A percentile compares a stretch with the other conserved stretches of the same genome.
Conservation (phyloP, 2,113 vertebrate genomes). For the Macroglossus sobrinus region DNA sequence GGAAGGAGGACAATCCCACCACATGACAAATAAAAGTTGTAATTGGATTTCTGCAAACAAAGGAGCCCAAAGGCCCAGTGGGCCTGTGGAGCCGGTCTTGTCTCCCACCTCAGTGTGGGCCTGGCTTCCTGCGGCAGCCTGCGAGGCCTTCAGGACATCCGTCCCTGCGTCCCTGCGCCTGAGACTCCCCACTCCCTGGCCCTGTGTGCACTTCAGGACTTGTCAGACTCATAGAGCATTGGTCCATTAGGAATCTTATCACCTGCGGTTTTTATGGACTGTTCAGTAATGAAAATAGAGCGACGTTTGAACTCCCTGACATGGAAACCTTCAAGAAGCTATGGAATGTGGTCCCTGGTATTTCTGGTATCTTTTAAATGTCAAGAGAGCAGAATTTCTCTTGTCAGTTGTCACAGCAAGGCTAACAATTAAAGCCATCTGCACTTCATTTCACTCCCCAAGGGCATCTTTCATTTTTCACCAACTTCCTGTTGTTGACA, state of each 20-base stretch:
- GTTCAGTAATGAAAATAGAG: constrained; percentile 77
- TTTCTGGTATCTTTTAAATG: constrained; percentile 87
- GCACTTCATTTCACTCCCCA: constrained; percentile 82
- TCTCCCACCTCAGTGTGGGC: neutral
- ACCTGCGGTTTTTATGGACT: constrained; percentile 79
- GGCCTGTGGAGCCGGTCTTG: neutral
- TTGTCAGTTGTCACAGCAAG: constrained; percentile 84
- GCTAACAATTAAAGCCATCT: constrained; percentile 87
- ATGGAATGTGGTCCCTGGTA: constrained; percentile 83
- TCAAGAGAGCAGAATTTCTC: constrained; percentile 86
- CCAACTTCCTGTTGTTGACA: constrained; percentile 91
- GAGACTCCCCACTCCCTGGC: constrained; percentile 57
- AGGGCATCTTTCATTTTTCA: constrained; percentile 83
- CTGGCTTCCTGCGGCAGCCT: neutral
- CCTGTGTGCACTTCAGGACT: constrained; percentile 31
- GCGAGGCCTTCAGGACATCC: too few species aligned
- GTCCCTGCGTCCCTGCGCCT: too few species aligned
- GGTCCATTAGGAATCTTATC: constrained; percentile 74
- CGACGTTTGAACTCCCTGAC: constrained; percentile 76
- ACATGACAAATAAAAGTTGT: neutral
- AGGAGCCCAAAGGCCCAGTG: neutral
- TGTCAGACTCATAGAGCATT: constrained; percentile 72
- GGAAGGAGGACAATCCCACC: neutral
- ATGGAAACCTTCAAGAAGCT: constrained; percentile 82
- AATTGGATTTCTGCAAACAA: neutral